Evolutionary conservation across 2,888 invertebrate genomes (phyloP).

Genomic region (Apeira syringaria): DNA sequence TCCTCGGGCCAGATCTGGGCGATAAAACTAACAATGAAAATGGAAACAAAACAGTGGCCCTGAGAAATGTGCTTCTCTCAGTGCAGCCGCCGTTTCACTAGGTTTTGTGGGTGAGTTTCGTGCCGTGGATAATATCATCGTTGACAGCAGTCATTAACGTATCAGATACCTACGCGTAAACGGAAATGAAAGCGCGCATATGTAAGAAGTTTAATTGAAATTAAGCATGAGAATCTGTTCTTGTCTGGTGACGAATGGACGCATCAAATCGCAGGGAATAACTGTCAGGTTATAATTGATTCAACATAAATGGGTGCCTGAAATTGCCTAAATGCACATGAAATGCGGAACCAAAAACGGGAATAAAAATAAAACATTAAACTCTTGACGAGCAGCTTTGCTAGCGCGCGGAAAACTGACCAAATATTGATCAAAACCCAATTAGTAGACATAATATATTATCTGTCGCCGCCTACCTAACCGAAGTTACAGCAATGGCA

Average conservation of each 20-base stretch:
- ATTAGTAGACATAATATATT: slow-evolving; percentile 23
- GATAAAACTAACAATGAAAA: slow-evolving; percentile 40
- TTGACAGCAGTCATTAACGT: slow-evolving; percentile 34
- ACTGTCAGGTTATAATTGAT: too few species aligned
- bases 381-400: too few species aligned
- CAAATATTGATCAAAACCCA: slow-evolving; percentile 25
- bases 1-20: slow-evolving; percentile 31
- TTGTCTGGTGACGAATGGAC: slow-evolving; percentile 8
- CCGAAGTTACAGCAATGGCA: slow-evolving; percentile 24
- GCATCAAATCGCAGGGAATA: slow-evolving; percentile 12
- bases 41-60: slow-evolving; percentile 49
- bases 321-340: too few species aligned
- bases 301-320: too few species aligned
- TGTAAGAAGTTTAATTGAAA: slow-evolving; percentile 25
- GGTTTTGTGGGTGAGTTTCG: slow-evolving; percentile 49
- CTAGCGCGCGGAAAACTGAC: too few species aligned
- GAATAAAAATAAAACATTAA: too few species aligned
- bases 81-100: slow-evolving; percentile 54
- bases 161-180: slow-evolving; percentile 24
- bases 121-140: slow-evolving; percentile 44
- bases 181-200: slow-evolving; percentile 31
- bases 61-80: slow-evolving; percentile 54
- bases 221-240: slow-evolving; percentile 27
- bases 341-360: too few species aligned
- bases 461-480: slow-evolving; percentile 16